Base-by-base conservation (phyloP, 1,140 invertebrate genomes). In the Stegodyphus dumicola region DNA sequence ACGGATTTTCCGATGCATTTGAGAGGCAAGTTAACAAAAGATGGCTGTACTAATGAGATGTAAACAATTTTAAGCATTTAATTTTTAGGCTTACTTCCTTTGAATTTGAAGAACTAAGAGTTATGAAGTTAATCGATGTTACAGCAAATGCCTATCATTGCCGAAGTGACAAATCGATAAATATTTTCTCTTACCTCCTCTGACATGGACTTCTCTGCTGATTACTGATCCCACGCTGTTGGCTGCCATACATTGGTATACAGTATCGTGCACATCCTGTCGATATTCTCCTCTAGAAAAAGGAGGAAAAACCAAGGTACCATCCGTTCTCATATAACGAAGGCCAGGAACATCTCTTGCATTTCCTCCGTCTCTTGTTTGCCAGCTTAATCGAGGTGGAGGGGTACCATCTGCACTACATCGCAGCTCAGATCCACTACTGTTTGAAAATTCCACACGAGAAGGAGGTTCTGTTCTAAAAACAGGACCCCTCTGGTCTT, bases 381-480 rank as follows among this genome's bases (percentile, higher is more conserved):
- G 83, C 88, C 97, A 99, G 87, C 97, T 96, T 87, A 98, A 95
- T 90, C 96, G 95, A 66, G 97, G 96, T 88, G 95, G 93, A 9
- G 97, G 97, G 87, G 94, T 95, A 88, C 97, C 97, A 90, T 95
- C 93, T 0, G 96, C 96, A 88, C 95, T 94, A 90, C 97, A 99
- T 90, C 97, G 95, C 67, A 99, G 95, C 87, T 95, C 94, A 80
- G 96, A 95, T 88, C 97, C 97, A 53, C 96, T 97, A 75, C 96
- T 97, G 90, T 98, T 98, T 85, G 95, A 96, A 91, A 98, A 98
- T 90, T 97, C 96, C 70, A 98, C 93, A 88, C 95, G 93, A 90
- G 96, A 96, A 85, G 95, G 95, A n/a, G 96, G 96, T 92, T 97
- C 96, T 88, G 95, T 95, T 77, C 96, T 93, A 91, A 98, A 98